These are phyloP conservation scores for Drosophila repleta DNA, from an alignment of 1,140 invertebrate species.

Conservation along the genomic window DNA sequence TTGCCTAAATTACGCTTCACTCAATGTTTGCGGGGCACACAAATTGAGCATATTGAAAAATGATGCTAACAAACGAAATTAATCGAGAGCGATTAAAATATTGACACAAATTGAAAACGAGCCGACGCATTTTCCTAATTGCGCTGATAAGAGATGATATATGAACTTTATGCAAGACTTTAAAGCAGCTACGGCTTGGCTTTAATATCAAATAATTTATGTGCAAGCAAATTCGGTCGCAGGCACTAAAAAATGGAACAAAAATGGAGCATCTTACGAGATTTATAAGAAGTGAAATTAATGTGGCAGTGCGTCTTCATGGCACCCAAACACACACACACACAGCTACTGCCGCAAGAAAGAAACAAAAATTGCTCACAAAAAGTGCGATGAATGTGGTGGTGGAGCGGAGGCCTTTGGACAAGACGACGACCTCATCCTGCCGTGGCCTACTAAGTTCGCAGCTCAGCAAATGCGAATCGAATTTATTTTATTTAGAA, in stretches of 20 bases:
- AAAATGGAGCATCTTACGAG: slow-evolving; percentile 34
- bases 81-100: slow-evolving; percentile 66
- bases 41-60: slow-evolving; percentile 47
- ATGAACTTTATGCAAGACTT: slow-evolving; percentile 25
- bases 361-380: slow-evolving; percentile 25
- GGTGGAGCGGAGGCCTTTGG: slow-evolving; percentile 17
- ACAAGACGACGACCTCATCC: background rate
- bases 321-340: slow-evolving; percentile 17
- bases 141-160: slow-evolving; percentile 58
- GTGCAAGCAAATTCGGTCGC: slow-evolving; percentile 27
- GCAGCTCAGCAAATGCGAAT: slow-evolving; percentile 56
- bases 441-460: slow-evolving; percentile 12
- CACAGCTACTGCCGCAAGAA: background rate
- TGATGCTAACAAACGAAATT: slow-evolving; percentile 46
- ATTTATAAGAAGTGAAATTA: slow-evolving; percentile 80
- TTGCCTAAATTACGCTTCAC: slow-evolving; percentile 39
- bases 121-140: slow-evolving; percentile 23
- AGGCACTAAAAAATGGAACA: slow-evolving; percentile 29
- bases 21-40: slow-evolving; percentile 47
- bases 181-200: slow-evolving; percentile 29
- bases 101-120: slow-evolving; percentile 72
- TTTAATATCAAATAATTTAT: slow-evolving; percentile 62
- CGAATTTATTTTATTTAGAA: slow-evolving; percentile 68
- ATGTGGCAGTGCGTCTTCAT: slow-evolving; percentile 65
- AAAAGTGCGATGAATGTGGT: slow-evolving; percentile 54